These are phyloP conservation scores for Nomada goodeniana DNA, from an alignment of 2,888 invertebrate species.

Conservation along the genomic window DNA sequence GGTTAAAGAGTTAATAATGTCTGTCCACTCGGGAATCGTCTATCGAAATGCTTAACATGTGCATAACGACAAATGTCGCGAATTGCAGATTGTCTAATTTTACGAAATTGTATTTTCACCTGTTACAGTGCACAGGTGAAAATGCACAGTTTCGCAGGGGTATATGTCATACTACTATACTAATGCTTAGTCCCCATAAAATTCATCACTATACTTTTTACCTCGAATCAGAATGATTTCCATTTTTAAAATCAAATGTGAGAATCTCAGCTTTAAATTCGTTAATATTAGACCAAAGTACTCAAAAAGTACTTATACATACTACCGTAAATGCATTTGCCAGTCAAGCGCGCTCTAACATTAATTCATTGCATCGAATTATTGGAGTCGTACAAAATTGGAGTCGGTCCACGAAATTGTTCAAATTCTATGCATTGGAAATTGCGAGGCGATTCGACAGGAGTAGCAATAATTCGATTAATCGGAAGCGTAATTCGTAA, in stretches of 20 bases:
- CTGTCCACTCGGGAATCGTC: neutral
- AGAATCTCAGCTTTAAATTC: too few relatives aligned
- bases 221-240: too few relatives aligned
- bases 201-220: too few relatives aligned
- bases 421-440: conserved; percentile 12
- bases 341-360: neutral
- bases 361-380: neutral
- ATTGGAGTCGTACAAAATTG: conserved; percentile 29
- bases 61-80: neutral
- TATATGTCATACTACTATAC: neutral
- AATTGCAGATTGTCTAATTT: neutral
- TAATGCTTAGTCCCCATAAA: neutral
- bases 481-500: conserved; percentile 5
- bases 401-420: conserved; percentile 36
- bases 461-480: conserved; percentile 22
- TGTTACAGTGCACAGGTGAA: too few relatives aligned
- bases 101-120: neutral
- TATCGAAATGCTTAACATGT: neutral
- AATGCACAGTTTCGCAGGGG: neutral
- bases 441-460: conserved; percentile 10
- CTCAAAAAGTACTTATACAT: too few relatives aligned
- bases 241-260: too few relatives aligned
- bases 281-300: too few relatives aligned
- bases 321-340: neutral
- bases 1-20: neutral